Base-by-base conservation (phyloP, 2,888 invertebrate species). In the Synergus japonicus region DNA sequence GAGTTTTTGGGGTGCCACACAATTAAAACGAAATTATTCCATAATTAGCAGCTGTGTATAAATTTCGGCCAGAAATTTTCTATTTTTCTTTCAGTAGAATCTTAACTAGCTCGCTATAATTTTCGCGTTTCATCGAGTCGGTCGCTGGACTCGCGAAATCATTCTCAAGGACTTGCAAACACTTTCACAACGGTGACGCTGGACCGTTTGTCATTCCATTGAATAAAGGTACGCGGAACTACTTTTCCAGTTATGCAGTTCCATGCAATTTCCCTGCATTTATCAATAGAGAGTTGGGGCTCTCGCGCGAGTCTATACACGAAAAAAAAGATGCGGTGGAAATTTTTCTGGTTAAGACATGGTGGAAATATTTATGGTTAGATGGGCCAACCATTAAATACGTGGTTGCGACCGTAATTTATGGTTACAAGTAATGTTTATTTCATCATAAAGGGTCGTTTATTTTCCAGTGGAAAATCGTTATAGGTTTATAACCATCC, bases 231-330 rank as follows among this genome's bases (percentile, higher is more conserved):
- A 44, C 79, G 77, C 46, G 64, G 64, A 73, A 64, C 67, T 73
- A 67, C 58, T 80, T 80, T 78, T 78, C 77, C 54, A 73, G 73
- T 73, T 73, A 73, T 73, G 73, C 49, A 73, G 73, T 73, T 49
- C 54, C 73, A 73, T 41, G 73, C 73, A 73, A 73, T 73, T 73
- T 73, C 54, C 73, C 41, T 73, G 54, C 49, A 73, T 73, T 73
- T 73, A 73, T 73, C 73, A 58, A 73, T 58, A 73, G 73, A 73
- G 73, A 73, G 73, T 58, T 73, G 37, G 15, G 37, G n/a, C 41
- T 29, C n/a, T 73, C 73, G 54, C 54, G 10, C n/a, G 12, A 73
- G 37, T 58, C 12, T 54, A 73, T 41, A 49, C 18, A 4, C 37
- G n/a, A 54, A 12, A 41, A 73, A 73, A 73, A 73, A 54, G 73